These are phyloP conservation scores for Drosophila sproati DNA, from an alignment of 1,140 invertebrate species.

Conservation along the genomic window DNA sequence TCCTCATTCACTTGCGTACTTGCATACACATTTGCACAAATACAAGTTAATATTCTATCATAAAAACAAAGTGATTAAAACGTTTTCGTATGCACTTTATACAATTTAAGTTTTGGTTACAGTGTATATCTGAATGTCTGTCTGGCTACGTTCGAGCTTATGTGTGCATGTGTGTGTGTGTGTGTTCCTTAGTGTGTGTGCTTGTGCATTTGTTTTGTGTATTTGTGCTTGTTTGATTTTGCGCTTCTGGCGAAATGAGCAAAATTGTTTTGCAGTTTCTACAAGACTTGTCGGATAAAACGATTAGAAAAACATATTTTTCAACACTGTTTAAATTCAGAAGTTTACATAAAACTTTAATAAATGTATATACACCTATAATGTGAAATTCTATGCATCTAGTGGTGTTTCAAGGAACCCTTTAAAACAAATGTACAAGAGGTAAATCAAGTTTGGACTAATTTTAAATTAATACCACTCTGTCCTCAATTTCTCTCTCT, in stretches of 20 bases:
- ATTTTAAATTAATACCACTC: constrained; percentile 1
- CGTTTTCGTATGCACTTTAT: constrained; percentile 36
- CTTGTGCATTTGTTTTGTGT: constrained; percentile 12
- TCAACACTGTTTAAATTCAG: not conserved
- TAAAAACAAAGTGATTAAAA: constrained; percentile 41
- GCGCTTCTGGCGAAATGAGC: constrained; percentile 47
- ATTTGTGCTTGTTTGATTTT: constrained; percentile 8
- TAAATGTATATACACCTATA: not conserved
- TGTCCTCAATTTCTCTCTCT: not conserved
- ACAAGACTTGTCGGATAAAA: constrained; percentile 11
- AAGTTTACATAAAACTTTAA: not conserved
- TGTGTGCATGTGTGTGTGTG: constrained; percentile 11
- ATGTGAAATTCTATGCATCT: not conserved
- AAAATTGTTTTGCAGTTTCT: constrained; percentile 17
- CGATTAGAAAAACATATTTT: constrained; percentile 5
- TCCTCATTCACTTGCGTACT: constrained; percentile 13
- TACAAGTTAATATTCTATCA: constrained; percentile 34
- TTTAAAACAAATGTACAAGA: not conserved
- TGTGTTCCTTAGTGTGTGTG: not conserved
- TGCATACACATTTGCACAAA: constrained; percentile 22
- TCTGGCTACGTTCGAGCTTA: constrained; percentile 11
- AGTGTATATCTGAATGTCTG: constrained; percentile 25
- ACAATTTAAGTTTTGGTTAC: constrained; percentile 48
- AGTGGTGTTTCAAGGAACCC: not conserved
- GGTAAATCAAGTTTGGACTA: not conserved